A percentile compares a stretch with the other conserved stretches of the same genome.
Evolutionary conservation across 2,113 vertebrate species (phyloP).

Genomic region (Oceanodroma tethys): DNA sequence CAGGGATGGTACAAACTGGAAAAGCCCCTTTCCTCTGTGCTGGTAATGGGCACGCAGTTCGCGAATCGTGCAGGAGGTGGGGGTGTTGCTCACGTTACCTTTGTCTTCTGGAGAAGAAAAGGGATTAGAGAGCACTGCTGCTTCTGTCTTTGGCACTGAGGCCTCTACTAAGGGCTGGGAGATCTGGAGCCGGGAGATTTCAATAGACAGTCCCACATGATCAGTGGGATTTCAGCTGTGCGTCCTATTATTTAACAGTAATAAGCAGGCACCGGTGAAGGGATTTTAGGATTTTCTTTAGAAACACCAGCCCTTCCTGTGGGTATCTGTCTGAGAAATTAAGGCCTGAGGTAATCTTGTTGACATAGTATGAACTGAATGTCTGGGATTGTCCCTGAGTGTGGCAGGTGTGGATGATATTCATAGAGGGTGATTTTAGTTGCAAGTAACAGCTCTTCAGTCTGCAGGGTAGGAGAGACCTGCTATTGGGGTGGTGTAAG

Average conservation of each 20-base stretch:
- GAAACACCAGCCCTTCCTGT: background rate
- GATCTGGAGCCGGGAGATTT: accelerated
- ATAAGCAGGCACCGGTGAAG: background rate
- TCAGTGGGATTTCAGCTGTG: background rate
- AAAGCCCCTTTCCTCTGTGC: background rate
- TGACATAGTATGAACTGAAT: background rate
- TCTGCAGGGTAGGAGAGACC: background rate
- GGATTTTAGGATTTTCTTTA: background rate
- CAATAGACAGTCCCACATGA: background rate
- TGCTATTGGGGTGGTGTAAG: background rate
- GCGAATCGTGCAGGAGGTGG: slow-evolving; percentile 50
- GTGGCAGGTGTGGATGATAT: background rate
- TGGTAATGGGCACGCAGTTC: slow-evolving; percentile 38
- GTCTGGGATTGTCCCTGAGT: background rate
- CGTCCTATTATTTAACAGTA: background rate
- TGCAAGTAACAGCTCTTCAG: background rate
- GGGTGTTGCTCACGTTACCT: slow-evolving; percentile 53
- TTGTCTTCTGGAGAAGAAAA: background rate
- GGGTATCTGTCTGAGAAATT: background rate
- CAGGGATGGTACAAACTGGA: background rate
- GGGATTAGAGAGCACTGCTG: background rate
- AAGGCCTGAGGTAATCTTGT: background rate
- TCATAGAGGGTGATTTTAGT: background rate
- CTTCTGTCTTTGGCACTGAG: background rate
- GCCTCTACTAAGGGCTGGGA: background rate